Evolutionary conservation across 2,797 vertebrate genomes (phyloP).

Genomic region (Aulostomus chinensis): DNA sequence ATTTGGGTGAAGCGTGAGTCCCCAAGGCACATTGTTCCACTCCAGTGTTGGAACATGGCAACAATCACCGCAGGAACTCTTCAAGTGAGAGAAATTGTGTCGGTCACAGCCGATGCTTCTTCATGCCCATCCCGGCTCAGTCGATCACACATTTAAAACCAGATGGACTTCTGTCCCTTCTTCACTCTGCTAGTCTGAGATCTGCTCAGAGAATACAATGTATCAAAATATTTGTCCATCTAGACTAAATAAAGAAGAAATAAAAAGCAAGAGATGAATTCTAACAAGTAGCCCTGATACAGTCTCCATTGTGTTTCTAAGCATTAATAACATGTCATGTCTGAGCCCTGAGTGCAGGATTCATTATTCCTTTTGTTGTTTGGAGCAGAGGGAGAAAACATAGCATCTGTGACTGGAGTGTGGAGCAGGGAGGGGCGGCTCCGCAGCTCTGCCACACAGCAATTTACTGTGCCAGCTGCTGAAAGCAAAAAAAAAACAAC

Average conservation of each 20-base stretch:
- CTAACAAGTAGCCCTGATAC: background rate
- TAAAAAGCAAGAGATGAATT: conserved; percentile 17
- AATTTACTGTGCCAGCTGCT: conserved; percentile 21
- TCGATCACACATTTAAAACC: conserved; percentile 68
- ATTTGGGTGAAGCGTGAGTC: conserved; percentile 73
- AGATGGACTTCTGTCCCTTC: conserved; percentile 37
- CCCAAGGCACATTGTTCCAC: conserved; percentile 68
- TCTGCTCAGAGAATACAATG: background rate
- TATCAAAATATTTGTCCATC: conserved; percentile 1
- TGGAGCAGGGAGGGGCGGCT: conserved; percentile 53
- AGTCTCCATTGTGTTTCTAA: conserved; percentile 11
- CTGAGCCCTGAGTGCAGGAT: conserved; percentile 27
- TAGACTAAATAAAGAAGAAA: conserved; percentile 14
- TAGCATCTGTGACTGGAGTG: conserved; percentile 47
- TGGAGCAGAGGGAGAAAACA: conserved; percentile 38
- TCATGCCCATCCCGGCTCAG: conserved; percentile 56
- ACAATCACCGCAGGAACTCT: conserved; percentile 68
- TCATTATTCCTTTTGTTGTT: conserved; percentile 52
- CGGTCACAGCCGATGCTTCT: conserved; percentile 67
- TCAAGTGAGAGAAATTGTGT: conserved; percentile 71
- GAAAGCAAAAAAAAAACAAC: conserved; percentile 26
- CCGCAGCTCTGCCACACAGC: conserved; percentile 30
- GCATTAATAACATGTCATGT: conserved; percentile 37
- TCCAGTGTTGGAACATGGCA: conserved; percentile 65
- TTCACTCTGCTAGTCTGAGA: conserved; percentile 32